Evolutionary conservation across 2,888 invertebrate genomes (phyloP).

Genomic region (Lacanobia oleracea): DNA sequence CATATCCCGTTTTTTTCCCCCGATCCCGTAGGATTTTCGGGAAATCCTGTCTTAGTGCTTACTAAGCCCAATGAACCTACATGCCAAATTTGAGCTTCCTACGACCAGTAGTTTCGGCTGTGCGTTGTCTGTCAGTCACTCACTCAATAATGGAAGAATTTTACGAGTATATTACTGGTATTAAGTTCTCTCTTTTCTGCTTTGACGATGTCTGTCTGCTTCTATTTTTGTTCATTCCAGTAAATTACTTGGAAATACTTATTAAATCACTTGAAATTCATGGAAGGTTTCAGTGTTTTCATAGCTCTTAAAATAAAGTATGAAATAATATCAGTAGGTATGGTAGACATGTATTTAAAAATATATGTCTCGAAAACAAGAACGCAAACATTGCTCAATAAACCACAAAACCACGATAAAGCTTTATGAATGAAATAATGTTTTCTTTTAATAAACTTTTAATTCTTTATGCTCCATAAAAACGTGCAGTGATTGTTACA

Average conservation of each 20-base stretch:
- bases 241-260: neutral
- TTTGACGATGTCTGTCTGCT: neutral
- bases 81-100: too few relatives aligned
- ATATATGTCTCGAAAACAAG: slow-evolving; percentile 32
- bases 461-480: slow-evolving; percentile 19
- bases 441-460: slow-evolving; percentile 40
- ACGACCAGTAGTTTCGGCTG: too few relatives aligned
- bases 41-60: too few relatives aligned
- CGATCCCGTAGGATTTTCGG: too few relatives aligned
- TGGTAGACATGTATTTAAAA: neutral
- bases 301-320: slow-evolving; percentile 23
- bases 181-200: neutral
- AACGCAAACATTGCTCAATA: slow-evolving; percentile 1
- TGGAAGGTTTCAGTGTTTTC: slow-evolving; percentile 13
- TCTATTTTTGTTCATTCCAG: neutral
- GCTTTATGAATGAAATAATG: slow-evolving; percentile 56
- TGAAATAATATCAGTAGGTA: slow-evolving; percentile 1
- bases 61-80: too few relatives aligned
- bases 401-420: slow-evolving; percentile 59
- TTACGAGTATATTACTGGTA: too few relatives aligned
- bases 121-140: too few relatives aligned
- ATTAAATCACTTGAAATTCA: slow-evolving; percentile 7
- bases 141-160: too few relatives aligned
- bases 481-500: slow-evolving; percentile 12
- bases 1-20: too few relatives aligned